These are phyloP conservation scores for Montifringilla adamsi DNA, from an alignment of 2,113 vertebrate species.

Conservation along the genomic window DNA sequence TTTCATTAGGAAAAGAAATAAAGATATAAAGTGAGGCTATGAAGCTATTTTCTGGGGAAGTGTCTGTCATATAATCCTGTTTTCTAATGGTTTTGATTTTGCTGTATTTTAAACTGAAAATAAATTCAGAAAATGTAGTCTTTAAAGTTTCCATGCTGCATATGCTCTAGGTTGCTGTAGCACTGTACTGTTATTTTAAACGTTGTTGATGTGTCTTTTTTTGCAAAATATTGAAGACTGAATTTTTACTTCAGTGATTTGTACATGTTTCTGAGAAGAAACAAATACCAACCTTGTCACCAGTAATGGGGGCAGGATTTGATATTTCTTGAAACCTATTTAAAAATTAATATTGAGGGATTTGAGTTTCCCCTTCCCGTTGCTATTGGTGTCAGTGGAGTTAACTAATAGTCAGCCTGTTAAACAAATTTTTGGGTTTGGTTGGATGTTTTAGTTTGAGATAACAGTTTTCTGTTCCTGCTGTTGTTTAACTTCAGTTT, in stretches of 20 bases:
- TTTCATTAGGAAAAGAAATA: not conserved
- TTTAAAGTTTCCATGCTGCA: not conserved
- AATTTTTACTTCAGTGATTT: not conserved
- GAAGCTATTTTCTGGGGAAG: not conserved
- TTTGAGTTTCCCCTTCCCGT: not conserved
- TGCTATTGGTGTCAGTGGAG: not conserved
- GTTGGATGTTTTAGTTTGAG: not conserved
- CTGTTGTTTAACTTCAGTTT: not conserved
- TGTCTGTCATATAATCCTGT: not conserved
- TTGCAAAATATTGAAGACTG: not conserved
- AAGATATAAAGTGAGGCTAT: not conserved
- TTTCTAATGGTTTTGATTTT: not conserved
- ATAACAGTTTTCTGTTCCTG: not conserved
- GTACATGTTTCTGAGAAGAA: not conserved
- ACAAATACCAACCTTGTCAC: not conserved
- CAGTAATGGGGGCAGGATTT: not conserved
- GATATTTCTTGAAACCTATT: not conserved
- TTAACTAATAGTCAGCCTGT: not conserved
- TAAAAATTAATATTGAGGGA: not conserved
- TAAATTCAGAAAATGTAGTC: not conserved
- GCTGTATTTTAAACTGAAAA: not conserved
- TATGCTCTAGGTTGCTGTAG: not conserved
- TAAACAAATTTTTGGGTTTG: not conserved
- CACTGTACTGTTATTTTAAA: not conserved
- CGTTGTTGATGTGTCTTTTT: not conserved